A percentile compares a stretch with the other conserved stretches of the same genome.
These are phyloP conservation scores for Petrocephalus schoutedeni DNA, from an alignment of 2,797 vertebrate species.

Conservation along the genomic window DNA sequence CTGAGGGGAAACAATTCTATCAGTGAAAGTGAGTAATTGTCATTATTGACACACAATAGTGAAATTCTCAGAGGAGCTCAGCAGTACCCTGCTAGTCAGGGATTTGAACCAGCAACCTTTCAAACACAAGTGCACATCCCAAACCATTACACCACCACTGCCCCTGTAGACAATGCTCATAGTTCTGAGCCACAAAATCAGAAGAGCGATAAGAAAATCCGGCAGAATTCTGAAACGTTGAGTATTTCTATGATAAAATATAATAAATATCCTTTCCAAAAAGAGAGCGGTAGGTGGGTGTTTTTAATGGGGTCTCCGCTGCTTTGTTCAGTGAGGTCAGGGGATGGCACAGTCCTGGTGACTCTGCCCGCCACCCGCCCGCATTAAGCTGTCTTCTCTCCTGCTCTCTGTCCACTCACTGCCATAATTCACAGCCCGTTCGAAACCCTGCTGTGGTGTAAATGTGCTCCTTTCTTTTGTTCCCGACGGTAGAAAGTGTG, in stretches of 20 bases:
- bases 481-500: not conserved
- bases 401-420: not conserved
- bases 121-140: no score
- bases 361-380: not conserved
- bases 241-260: not conserved
- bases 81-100: no score
- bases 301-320: not conserved
- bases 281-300: not conserved
- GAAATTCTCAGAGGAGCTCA: no score
- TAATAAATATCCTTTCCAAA: not conserved
- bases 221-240: not conserved
- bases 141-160: no score
- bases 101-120: no score
- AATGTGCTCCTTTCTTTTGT: constrained; percentile 9
- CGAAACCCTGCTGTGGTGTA: not conserved
- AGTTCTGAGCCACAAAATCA: not conserved
- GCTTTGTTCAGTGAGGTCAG: not conserved
- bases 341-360: not conserved
- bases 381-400: not conserved
- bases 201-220: not conserved
- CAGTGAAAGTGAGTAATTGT: no score
- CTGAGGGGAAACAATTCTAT: not conserved
- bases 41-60: no score
- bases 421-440: not conserved
- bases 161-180: not conserved